A percentile compares a stretch with the other conserved stretches of the same genome.
Conservation (phyloP, 2,113 vertebrate species). For the Seriola aureovittata region DNA sequence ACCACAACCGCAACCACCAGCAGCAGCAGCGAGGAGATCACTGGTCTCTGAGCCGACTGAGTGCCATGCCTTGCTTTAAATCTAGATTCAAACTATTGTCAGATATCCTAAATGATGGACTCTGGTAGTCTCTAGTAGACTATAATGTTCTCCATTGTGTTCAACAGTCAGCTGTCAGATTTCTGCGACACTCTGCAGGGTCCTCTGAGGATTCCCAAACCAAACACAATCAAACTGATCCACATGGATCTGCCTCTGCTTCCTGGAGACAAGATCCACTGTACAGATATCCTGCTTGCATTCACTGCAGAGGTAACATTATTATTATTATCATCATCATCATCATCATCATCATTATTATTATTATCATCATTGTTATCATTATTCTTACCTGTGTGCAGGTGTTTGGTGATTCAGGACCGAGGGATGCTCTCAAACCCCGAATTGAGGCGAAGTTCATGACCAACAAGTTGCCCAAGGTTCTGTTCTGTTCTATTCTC, state of each 20-base stretch:
- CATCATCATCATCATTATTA: not conserved
- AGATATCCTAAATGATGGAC: no score
- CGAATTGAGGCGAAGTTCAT: slow-evolving; percentile 94
- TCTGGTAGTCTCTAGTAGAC: not conserved
- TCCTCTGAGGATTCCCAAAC: slow-evolving; percentile 91
- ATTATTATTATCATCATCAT: not conserved
- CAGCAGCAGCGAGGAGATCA: no score
- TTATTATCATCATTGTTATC: not conserved
- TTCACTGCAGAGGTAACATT: slow-evolving; percentile 88
- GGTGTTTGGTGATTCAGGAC: slow-evolving; percentile 86
- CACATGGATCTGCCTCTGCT: slow-evolving; percentile 93
- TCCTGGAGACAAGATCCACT: slow-evolving; percentile 93
- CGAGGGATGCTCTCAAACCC: slow-evolving; percentile 89
- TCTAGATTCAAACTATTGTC: no score
- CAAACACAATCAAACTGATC: slow-evolving; percentile 90
- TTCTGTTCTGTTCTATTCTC: slow-evolving; percentile 25
- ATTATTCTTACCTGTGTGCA: slow-evolving; percentile 13
- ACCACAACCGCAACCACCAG: no score
- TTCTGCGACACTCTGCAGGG: slow-evolving; percentile 92
- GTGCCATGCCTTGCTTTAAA: no score
- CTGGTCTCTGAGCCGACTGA: no score
- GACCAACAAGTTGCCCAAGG: slow-evolving; percentile 89
- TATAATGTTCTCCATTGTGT: not conserved
- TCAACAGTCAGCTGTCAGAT: slow-evolving; percentile 86
- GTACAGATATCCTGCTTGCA: slow-evolving; percentile 90